Evolutionary conservation across 2,888 invertebrate species (phyloP), one percentile per base, ranked within the genome.

Genomic region (Trisateles emortualis): DNA sequence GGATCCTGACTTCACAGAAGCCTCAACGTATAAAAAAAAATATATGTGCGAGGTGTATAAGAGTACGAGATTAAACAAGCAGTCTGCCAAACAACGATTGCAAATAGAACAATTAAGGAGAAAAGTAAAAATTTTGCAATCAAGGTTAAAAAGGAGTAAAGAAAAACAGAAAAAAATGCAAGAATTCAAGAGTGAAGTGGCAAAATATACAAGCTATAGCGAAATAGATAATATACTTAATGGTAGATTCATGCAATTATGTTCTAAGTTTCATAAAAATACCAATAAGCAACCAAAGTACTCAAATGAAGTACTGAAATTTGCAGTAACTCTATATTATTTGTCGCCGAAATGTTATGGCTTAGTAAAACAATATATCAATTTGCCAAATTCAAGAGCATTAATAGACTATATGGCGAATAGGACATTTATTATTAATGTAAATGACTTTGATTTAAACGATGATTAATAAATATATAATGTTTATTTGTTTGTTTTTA

Each of bases 221-320:
- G 50, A 50, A 32, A 43, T 50, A 10, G 50, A 50, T 14, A 50
- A 50, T 13, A 50, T 50, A 43, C 11, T 50, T 0, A 30, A 10
- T 9, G 50, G 50, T 0, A 50, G 43, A 22, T 50, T 32, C 3
- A 38, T n/a, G 10, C 13, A 46, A 13, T 8, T 46, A 13, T 39
- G 29, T 46, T 3, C 9, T 0, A 24, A 11, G 0, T 3, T 30
- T 1, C 9, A 19, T 46, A 29, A 38, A 9, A 46, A 46, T 10
- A 17, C 30, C n/a, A n/a, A n/a, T n/a, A 16, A 36, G 0, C 0
- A 6, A 4, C 22, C 22, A 2, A 30, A 38, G 8, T 50, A 40
- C 43, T 32, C 43, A 1, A 22, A 19, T 3, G 38, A 50, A n/a
- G 43, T 40, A 9, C 38, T 43, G 2, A 22, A 43, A 19, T 50